Conservation (phyloP, 64 coral and sea anemone genomes). For the Montipora efflorescens region DNA sequence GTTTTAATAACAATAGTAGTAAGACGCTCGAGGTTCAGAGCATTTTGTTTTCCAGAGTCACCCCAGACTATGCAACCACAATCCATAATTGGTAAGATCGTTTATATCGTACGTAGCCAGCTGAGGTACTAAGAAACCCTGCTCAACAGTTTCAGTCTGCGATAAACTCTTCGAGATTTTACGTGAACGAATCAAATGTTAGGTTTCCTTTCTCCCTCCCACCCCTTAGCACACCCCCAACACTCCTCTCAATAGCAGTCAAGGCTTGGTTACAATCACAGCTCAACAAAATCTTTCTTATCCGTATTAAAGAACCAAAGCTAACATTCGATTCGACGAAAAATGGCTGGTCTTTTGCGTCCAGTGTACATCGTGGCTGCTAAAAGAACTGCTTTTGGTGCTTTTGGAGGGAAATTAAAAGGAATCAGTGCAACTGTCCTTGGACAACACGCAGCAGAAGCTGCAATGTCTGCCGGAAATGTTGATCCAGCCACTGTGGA, state of each 20-base stretch:
- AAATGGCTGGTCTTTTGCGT: constrained; percentile 81
- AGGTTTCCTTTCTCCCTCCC: neutral
- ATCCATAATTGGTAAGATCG: no score
- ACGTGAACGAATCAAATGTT: no score
- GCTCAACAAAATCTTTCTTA: no score
- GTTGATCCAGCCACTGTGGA: constrained; percentile 94
- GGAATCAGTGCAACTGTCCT: constrained; percentile 84
- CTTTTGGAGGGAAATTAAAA: constrained; percentile 95
- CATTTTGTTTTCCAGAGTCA: no score
- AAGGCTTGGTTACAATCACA: constrained; percentile 23
- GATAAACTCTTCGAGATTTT: no score
- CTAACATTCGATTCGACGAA: neutral
- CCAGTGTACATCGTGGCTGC: constrained; percentile 98
- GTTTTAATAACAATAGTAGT: no score
- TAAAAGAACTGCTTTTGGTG: constrained; percentile 96
- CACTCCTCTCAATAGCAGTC: neutral
- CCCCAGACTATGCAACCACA: no score
- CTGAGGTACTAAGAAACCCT: no score
- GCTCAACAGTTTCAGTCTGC: no score
- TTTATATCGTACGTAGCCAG: no score
- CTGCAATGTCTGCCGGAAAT: constrained; percentile 83
- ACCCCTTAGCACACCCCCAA: neutral
- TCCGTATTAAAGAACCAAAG: neutral
- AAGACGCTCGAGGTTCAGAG: no score
- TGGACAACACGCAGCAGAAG: constrained; percentile 76